phyloP scores from a whole-genome alignment of 2,888 invertebrate genomes.

The Meganola albula region DNA sequence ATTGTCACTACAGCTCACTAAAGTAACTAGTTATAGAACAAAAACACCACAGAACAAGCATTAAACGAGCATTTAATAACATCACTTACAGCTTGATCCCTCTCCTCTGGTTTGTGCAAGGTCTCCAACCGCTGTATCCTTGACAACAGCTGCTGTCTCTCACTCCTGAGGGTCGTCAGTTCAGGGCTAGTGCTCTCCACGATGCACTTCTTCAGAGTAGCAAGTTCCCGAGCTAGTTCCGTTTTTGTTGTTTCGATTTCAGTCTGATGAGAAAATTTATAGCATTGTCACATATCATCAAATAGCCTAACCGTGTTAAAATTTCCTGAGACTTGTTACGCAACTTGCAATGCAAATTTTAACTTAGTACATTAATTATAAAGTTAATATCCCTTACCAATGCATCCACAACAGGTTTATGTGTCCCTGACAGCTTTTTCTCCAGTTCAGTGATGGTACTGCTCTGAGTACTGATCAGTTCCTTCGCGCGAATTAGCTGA shows the following conservation, averaged over 20 bases:
- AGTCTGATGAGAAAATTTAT: constrained; percentile 48
- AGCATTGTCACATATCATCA: no score
- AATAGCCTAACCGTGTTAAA: no score
- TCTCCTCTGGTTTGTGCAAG: constrained; percentile 35
- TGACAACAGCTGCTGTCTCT: constrained; percentile 31
- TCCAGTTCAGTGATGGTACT: constrained; percentile 69
- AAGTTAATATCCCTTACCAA: no score
- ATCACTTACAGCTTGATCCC: constrained; percentile 58
- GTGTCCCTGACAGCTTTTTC: constrained; percentile 42
- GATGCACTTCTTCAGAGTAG: constrained; percentile 54
- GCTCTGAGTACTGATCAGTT: constrained; percentile 48
- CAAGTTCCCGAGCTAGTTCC: constrained; percentile 57
- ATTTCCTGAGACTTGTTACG: no score
- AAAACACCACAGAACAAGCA: constrained; percentile 16
- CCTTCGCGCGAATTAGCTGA: constrained; percentile 54
- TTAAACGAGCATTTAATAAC: constrained; percentile 25
- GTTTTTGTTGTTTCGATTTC: constrained; percentile 67
- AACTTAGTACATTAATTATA: no score
- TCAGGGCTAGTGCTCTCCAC: constrained; percentile 41
- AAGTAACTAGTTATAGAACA: no score
- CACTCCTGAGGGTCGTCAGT: constrained; percentile 39
- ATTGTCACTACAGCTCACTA: no score
- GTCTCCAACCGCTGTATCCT: constrained; percentile 25
- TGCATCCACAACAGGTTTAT: constrained; percentile 38
- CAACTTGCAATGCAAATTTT: no score